Percentiles rank a stretch among this genome's conserved stretches.
Conservation (phyloP, 2,888 invertebrate species). For the Barypeithes pellucidus region DNA sequence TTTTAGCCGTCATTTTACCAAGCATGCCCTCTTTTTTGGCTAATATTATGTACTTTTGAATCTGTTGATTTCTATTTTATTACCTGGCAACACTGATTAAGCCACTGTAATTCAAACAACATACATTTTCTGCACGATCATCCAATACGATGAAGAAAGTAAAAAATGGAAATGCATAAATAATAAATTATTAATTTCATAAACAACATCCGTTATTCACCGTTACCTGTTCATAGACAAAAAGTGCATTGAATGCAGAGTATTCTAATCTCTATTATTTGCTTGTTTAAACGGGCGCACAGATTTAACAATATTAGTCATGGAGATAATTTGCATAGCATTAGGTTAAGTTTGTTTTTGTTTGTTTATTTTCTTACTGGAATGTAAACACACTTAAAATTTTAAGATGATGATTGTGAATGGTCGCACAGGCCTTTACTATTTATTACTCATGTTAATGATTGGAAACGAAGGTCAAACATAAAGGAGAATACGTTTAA, state of each 20-base stretch:
- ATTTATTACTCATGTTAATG: background rate
- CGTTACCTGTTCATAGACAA: conserved; percentile 25
- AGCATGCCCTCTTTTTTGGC: too few species aligned
- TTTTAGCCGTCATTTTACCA: too few species aligned
- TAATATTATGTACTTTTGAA: too few species aligned
- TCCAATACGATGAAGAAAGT: too few species aligned
- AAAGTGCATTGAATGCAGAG: conserved; percentile 22
- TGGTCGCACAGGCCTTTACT: background rate
- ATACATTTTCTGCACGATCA: too few species aligned
- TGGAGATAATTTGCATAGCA: conserved; percentile 31
- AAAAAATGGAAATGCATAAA: background rate
- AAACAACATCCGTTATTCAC: conserved; percentile 10
- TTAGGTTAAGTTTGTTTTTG: conserved; percentile 24
- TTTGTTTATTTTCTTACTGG: conserved; percentile 19
- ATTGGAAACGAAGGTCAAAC: background rate
- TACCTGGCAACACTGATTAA: too few species aligned
- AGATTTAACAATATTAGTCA: conserved; percentile 23
- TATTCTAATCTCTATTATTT: conserved; percentile 32
- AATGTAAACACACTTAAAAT: conserved; percentile 28
- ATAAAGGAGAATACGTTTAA: background rate
- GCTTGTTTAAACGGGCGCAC: conserved; percentile 14
- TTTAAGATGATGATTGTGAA: conserved; percentile 7
- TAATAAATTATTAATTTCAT: background rate
- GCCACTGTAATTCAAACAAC: too few species aligned
- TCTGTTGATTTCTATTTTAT: too few species aligned